Conservation (phyloP, 2,888 invertebrate genomes). For the Gymnocheta viridis region DNA sequence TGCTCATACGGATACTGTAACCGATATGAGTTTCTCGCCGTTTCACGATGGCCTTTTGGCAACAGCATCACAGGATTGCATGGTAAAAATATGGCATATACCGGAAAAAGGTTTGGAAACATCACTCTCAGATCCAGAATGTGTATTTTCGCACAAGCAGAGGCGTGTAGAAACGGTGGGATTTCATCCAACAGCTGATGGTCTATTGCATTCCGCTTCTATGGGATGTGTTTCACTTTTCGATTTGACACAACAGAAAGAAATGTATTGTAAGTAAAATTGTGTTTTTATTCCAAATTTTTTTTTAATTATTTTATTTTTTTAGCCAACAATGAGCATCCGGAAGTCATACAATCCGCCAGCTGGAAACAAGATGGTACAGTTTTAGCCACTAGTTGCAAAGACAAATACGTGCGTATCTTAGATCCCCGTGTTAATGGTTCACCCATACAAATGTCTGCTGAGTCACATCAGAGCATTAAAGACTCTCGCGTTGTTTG, state of each 20-base stretch:
- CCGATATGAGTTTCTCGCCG: slow-evolving; percentile 97
- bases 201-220: slow-evolving; percentile 92
- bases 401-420: slow-evolving; percentile 94
- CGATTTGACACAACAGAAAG: slow-evolving; percentile 92
- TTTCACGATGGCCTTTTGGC: slow-evolving; percentile 96
- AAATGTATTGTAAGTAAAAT: slow-evolving; percentile 87
- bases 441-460: slow-evolving; percentile 84
- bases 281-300: neutral
- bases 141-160: slow-evolving; percentile 91
- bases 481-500: slow-evolving; percentile 96
- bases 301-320: neutral
- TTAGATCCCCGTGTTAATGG: slow-evolving; percentile 88
- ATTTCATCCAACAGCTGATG: slow-evolving; percentile 95
- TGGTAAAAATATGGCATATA: slow-evolving; percentile 95
- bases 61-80: slow-evolving; percentile 94
- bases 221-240: slow-evolving; percentile 91
- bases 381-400: slow-evolving; percentile 91
- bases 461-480: slow-evolving; percentile 93
- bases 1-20: slow-evolving; percentile 94
- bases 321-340: slow-evolving; percentile 88
- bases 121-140: slow-evolving; percentile 89
- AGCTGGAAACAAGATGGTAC: slow-evolving; percentile 95
- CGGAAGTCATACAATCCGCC: slow-evolving; percentile 93
- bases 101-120: slow-evolving; percentile 91
- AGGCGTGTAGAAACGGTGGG: slow-evolving; percentile 93